Percentiles rank a stretch among this genome's conserved stretches.
phyloP scores from a whole-genome alignment of 2,888 invertebrate species.

The Polietes domitor region DNA sequence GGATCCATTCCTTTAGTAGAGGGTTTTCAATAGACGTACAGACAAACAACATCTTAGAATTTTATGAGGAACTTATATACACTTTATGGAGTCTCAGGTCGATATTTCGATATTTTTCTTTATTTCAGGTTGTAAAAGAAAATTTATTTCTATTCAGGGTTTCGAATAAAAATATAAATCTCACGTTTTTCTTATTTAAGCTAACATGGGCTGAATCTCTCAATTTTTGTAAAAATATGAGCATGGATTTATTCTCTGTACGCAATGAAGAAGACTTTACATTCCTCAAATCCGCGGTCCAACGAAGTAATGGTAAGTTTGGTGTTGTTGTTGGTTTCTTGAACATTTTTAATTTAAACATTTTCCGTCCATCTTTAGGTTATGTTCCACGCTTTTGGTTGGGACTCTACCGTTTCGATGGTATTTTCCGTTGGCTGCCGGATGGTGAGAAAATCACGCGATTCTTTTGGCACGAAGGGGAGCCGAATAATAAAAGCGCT shows the following conservation, averaged over 20 bases:
- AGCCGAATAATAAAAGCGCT: constrained; percentile 56
- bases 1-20: no score
- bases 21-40: no score
- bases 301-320: constrained; percentile 36
- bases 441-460: constrained; percentile 42
- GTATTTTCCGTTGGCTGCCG: constrained; percentile 48
- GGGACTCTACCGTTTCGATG: constrained; percentile 50
- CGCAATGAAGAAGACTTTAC: constrained; percentile 53
- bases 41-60: no score
- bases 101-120: no score
- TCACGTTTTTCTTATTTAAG: no score
- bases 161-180: no score
- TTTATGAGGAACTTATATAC: no score
- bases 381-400: constrained; percentile 51
- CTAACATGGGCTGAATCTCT: constrained; percentile 38
- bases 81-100: no score
- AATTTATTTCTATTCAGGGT: no score
- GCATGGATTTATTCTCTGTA: constrained; percentile 46
- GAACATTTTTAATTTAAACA: background rate
- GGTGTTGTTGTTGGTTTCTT: background rate
- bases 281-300: constrained; percentile 51
- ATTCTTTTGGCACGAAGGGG: constrained; percentile 55
- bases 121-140: no score
- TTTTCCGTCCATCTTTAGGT: constrained; percentile 12
- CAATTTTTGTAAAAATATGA: constrained; percentile 46